Base-by-base conservation (phyloP, 1,140 invertebrate genomes). In the Ips nitidus region DNA sequence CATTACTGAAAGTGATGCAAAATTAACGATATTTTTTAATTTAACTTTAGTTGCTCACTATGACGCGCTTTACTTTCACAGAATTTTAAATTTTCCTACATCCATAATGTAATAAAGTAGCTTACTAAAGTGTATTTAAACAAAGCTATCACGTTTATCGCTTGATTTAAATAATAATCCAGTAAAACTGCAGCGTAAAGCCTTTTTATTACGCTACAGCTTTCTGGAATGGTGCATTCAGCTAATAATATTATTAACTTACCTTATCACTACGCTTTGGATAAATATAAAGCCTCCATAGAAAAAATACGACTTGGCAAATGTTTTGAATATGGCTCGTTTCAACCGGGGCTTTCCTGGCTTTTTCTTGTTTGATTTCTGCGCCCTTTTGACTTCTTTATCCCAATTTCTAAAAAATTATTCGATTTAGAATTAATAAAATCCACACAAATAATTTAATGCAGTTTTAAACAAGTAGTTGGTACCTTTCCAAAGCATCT, bases 401-500 rank as follows among this genome's bases (percentile, higher is more conserved):
- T 77, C 75, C 84, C 84, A 85, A 72, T 84, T 76, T 70, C 84
- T 85, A 47, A 61, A 78, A 89, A 86, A 89, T 8, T 91, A n/a
- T 47, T 47, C n/a, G 45, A 41, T 83, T 79, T 52, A 86, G 79
- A 77, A 22, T 22, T 22, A 22, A 88, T 86, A 8, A 2, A 52
- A 8, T 50, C 40, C 4, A 47, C 45, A 37, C 6, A 57, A 66
- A 71, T 78, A 83, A 84, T 22, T 22, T 22, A 22, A 22, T 22
- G 86, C 77, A 89, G 53, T 22, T 22, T 22, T 22, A 22, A 22
- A 22, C 22, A 22, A 22, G 22, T 37, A 56, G 37, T 22, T 22
- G 22, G 52, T 82, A 89, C 87, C 81, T 84, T 83, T 89, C 87
- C 2, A 89, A 77, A 55, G 81, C 81, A 75, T 88, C 82, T 39